phyloP scores from a whole-genome alignment of 2,888 invertebrate genomes.

The Rhogogaster chlorosoma region DNA sequence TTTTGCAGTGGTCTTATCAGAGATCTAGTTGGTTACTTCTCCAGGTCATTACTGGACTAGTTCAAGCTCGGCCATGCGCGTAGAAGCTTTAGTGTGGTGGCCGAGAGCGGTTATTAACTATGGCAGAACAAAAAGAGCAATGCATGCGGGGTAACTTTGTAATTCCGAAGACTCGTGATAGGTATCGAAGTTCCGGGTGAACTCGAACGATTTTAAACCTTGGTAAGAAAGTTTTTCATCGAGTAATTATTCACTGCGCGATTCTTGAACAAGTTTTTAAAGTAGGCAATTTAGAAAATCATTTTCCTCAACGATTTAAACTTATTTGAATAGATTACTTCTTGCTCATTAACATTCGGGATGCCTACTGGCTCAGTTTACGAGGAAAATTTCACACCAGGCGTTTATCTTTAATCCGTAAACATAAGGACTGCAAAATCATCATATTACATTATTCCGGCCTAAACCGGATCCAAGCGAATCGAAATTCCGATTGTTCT shows the following conservation, averaged over 20 bases:
- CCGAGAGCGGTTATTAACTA: not conserved
- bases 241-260: slow-evolving; percentile 31
- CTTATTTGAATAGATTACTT: slow-evolving; percentile 21
- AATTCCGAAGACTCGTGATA: slow-evolving; percentile 10
- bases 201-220: slow-evolving; percentile 1
- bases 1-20: slow-evolving; percentile 41
- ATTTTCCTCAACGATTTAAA: slow-evolving; percentile 2
- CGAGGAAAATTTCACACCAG: not conserved
- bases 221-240: slow-evolving; percentile 5
- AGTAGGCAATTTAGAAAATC: slow-evolving; percentile 6
- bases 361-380: not conserved
- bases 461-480: not conserved
- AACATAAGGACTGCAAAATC: not conserved
- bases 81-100: not conserved
- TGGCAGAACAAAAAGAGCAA: slow-evolving; percentile 11
- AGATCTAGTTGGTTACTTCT: slow-evolving; percentile 36
- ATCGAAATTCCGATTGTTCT: not conserved
- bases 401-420: not conserved
- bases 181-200: slow-evolving; percentile 14
- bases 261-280: slow-evolving; percentile 19
- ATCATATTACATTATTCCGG: not conserved
- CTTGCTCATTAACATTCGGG: not conserved
- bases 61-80: slow-evolving; percentile 17
- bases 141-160: slow-evolving; percentile 1
- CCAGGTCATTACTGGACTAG: slow-evolving; percentile 32